Evolutionary conservation across 2,113 vertebrate species (phyloP).

Genomic region (Nesogale talazaci): DNA sequence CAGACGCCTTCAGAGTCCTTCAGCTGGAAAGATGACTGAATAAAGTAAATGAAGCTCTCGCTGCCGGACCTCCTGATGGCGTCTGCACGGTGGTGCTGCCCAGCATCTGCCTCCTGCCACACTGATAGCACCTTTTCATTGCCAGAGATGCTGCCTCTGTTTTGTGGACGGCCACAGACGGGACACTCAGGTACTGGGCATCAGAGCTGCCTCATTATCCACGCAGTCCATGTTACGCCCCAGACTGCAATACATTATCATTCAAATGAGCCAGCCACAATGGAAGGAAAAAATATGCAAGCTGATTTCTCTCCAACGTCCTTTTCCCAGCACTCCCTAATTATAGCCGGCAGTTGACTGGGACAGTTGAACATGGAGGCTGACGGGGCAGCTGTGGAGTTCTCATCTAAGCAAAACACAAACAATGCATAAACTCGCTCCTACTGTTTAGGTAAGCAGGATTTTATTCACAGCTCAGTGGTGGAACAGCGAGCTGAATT

Average conservation of each 20-base stretch:
- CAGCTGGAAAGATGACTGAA: conserved; percentile 70
- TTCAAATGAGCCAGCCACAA: conserved; percentile 74
- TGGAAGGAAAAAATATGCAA: conserved; percentile 62
- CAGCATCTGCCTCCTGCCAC: conserved; percentile 47
- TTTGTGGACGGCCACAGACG: background rate
- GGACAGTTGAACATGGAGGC: conserved; percentile 58
- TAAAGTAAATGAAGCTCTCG: conserved; percentile 62
- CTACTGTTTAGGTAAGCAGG: conserved; percentile 48
- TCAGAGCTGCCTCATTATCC: conserved; percentile 63
- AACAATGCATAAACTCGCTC: conserved; percentile 9
- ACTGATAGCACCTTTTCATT: conserved; percentile 33
- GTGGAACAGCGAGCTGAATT: background rate
- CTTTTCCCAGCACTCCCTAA: conserved; percentile 59
- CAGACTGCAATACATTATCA: conserved; percentile 64
- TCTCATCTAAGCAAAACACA: conserved; percentile 63
- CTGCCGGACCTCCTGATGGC: conserved; percentile 25
- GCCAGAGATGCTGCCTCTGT: conserved; percentile 3
- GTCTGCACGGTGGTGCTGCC: background rate
- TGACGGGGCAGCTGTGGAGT: background rate
- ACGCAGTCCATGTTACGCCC: background rate
- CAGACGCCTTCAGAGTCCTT: conserved; percentile 53
- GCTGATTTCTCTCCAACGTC: conserved; percentile 42
- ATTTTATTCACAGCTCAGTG: conserved; percentile 51
- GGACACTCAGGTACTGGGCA: conserved; percentile 43
- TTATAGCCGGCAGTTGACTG: conserved; percentile 38